These are phyloP conservation scores for Drosophila neoperkinsi DNA, from an alignment of 2,888 invertebrate species.

Conservation along the genomic window DNA sequence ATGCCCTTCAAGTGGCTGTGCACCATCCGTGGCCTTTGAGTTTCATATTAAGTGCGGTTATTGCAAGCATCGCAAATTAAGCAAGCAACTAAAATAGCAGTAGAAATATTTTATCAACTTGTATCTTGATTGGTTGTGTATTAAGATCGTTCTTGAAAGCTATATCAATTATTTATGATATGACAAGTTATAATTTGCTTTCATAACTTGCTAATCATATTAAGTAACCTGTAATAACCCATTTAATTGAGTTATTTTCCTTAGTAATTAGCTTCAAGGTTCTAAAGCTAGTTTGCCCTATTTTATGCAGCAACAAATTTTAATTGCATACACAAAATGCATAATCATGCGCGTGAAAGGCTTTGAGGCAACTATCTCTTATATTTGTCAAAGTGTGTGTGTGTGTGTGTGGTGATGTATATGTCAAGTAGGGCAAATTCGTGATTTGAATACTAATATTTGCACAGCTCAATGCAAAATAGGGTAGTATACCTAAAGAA, in stretches of 20 bases:
- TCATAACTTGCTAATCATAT: background rate
- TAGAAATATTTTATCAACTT: background rate
- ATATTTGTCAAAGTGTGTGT: slow-evolving; percentile 1
- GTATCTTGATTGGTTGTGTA: background rate
- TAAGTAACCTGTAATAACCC: background rate
- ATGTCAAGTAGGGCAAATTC: slow-evolving; percentile 66
- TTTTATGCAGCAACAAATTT: slow-evolving; percentile 48
- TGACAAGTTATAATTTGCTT: background rate
- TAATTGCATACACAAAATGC: slow-evolving; percentile 70
- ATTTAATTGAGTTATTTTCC: slow-evolving; percentile 47
- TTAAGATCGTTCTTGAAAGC: background rate
- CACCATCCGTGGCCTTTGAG: slow-evolving; percentile 26
- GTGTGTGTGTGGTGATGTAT: slow-evolving; percentile 22
- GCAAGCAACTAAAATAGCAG: background rate
- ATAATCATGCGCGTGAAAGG: slow-evolving; percentile 65
- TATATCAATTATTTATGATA: background rate
- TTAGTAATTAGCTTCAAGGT: slow-evolving; percentile 63
- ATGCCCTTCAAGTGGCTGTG: slow-evolving; percentile 27
- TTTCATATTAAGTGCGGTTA: slow-evolving; percentile 23
- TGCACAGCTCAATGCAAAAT: slow-evolving; percentile 25
- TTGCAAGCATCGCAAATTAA: background rate
- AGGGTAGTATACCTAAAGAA: slow-evolving; percentile 13
- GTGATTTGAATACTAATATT: slow-evolving; percentile 73
- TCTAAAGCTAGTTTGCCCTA: slow-evolving; percentile 38
- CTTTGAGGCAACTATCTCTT: slow-evolving; percentile 8